Evolutionary conservation across 2,113 vertebrate species (phyloP).

Genomic region (Pluvialis apricaria): DNA sequence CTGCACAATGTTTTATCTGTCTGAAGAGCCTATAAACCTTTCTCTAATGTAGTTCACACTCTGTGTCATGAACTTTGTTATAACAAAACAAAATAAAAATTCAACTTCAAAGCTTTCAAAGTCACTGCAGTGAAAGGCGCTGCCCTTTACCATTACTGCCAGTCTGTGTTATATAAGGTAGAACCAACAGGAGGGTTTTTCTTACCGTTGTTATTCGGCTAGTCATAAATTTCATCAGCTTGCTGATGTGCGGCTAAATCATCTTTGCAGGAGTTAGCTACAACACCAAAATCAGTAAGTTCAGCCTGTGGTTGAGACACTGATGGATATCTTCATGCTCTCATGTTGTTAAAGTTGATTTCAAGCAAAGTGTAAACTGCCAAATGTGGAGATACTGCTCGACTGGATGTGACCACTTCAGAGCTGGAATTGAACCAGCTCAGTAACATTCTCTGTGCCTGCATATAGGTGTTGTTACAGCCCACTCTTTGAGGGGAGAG

Average conservation of each 20-base stretch:
- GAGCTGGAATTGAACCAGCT: not conserved
- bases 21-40: not conserved
- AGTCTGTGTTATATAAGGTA: not conserved
- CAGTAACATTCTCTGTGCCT: not conserved
- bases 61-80: not conserved
- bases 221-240: not conserved
- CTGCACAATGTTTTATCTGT: not conserved
- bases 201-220: not conserved
- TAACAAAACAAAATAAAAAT: not conserved
- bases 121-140: not conserved
- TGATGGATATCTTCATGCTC: not conserved
- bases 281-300: not conserved
- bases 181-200: not conserved
- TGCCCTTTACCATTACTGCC: not conserved
- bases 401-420: not conserved
- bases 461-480: not conserved
- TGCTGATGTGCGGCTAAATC: not conserved
- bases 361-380: not conserved
- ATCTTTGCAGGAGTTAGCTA: not conserved
- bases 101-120: not conserved
- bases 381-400: not conserved
- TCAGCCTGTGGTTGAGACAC: not conserved
- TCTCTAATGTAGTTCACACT: not conserved
- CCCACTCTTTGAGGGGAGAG: not conserved
- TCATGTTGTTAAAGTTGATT: not conserved